These are phyloP conservation scores for Patiria pectinifera DNA, from an alignment of 53 echinoderm and acorn worm species.

Conservation along the genomic window DNA sequence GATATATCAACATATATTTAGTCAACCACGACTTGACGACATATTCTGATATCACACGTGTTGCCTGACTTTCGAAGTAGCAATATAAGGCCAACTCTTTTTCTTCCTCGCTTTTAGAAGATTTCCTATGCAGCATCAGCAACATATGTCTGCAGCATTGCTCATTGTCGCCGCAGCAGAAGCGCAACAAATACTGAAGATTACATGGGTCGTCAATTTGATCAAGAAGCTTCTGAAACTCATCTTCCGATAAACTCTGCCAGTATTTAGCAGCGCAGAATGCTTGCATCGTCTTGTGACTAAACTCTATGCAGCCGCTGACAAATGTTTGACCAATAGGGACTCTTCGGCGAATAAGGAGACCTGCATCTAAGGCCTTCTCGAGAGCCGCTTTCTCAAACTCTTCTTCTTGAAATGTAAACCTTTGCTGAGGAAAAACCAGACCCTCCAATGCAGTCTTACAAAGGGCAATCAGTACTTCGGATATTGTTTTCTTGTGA, in stretches of 20 bases:
- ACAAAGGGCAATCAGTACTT: slow-evolving; percentile 5
- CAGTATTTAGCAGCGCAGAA: slow-evolving; percentile 41
- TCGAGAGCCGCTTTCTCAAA: slow-evolving; percentile 3
- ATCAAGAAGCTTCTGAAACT: background rate
- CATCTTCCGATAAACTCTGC: background rate
- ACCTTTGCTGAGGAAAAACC: background rate
- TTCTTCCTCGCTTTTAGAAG: background rate
- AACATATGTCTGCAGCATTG: background rate
- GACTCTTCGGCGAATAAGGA: background rate
- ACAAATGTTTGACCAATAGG: background rate
- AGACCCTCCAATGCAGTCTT: slow-evolving; percentile 28
- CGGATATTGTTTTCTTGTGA: background rate
- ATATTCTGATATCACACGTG: background rate
- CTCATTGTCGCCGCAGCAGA: slow-evolving; percentile 42
- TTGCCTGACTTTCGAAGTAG: slow-evolving; percentile 10
- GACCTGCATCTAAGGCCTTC: slow-evolving; percentile 6
- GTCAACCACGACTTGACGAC: background rate
- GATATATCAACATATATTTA: background rate
- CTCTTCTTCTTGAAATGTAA: slow-evolving; percentile 15
- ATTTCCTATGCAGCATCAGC: background rate
- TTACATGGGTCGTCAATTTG: background rate
- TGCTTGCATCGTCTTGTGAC: slow-evolving; percentile 14
- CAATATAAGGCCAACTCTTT: background rate
- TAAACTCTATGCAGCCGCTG: background rate
- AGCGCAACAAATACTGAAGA: slow-evolving; percentile 12